A percentile compares a stretch with the other conserved stretches of the same genome.
These are phyloP conservation scores for Champsocephalus esox DNA, from an alignment of 2,797 vertebrate species.

Conservation along the genomic window DNA sequence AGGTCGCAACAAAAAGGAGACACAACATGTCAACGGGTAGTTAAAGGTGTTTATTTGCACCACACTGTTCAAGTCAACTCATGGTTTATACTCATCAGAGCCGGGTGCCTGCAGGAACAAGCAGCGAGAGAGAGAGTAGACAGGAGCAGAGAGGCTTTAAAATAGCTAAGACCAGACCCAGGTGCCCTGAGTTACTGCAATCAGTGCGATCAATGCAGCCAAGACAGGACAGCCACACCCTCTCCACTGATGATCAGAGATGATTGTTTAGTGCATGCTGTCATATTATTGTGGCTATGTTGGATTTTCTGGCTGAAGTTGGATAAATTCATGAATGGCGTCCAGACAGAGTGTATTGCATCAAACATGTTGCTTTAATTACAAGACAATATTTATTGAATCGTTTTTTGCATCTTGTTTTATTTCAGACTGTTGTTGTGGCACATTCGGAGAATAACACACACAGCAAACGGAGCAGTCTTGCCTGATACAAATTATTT, in stretches of 20 bases:
- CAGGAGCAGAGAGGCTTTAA: too few relatives aligned
- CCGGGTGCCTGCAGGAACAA: too few relatives aligned
- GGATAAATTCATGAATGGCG: not conserved
- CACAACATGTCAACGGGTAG: too few relatives aligned
- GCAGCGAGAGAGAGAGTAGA: too few relatives aligned
- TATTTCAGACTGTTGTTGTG: slow-evolving; percentile 21
- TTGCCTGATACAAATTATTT: not conserved
- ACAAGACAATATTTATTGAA: slow-evolving; percentile 10
- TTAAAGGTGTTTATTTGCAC: too few relatives aligned
- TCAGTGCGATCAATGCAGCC: too few relatives aligned
- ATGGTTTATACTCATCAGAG: too few relatives aligned
- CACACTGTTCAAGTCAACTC: too few relatives aligned
- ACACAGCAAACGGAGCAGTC: not conserved
- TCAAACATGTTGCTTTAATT: slow-evolving; percentile 31
- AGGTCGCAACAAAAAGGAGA: too few relatives aligned
- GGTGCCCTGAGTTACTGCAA: too few relatives aligned
- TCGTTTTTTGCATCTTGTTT: slow-evolving; percentile 19
- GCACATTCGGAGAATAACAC: not conserved
- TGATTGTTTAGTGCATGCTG: not conserved
- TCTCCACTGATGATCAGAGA: not conserved
- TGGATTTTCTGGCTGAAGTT: not conserved
- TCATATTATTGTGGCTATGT: slow-evolving; percentile 7
- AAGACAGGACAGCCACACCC: too few relatives aligned
- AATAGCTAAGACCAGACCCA: too few relatives aligned
- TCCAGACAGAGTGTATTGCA: slow-evolving; percentile 12